Percentiles rank a stretch among this genome's conserved stretches.
These are phyloP conservation scores for Pemphredon lugubris DNA, from an alignment of 2,888 invertebrate genomes.

Conservation along the genomic window DNA sequence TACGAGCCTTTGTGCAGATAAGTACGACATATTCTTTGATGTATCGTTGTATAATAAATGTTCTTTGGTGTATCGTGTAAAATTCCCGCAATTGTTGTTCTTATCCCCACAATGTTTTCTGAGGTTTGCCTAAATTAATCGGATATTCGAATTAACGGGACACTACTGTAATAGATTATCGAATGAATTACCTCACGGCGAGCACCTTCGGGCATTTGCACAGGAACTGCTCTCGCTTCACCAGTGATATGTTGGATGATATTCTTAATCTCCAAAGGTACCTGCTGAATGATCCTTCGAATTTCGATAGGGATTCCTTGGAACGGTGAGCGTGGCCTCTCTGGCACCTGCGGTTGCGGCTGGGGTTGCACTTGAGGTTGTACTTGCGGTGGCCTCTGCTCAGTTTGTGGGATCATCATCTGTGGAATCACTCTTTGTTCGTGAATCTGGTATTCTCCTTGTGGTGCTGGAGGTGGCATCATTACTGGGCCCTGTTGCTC, in stretches of 20 bases:
- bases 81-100: no score
- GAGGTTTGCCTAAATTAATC: no score
- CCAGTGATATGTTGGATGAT: slow-evolving; percentile 77
- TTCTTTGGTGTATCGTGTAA: no score
- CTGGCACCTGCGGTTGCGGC: slow-evolving; percentile 64
- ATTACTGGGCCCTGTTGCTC: slow-evolving; percentile 67
- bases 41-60: no score
- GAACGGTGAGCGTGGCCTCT: slow-evolving; percentile 75
- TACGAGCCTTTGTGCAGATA: no score
- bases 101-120: no score
- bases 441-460: slow-evolving; percentile 65
- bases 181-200: slow-evolving; percentile 72
- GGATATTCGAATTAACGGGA: no score
- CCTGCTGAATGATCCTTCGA: slow-evolving; percentile 75
- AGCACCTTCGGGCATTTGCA: slow-evolving; percentile 71
- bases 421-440: slow-evolving; percentile 72
- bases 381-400: slow-evolving; percentile 62
- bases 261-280: slow-evolving; percentile 76
- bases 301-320: slow-evolving; percentile 78
- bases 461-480: slow-evolving; percentile 71
- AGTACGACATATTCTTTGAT: no score
- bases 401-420: slow-evolving; percentile 69
- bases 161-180: no score
- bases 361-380: slow-evolving; percentile 46
- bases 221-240: slow-evolving; percentile 67